These are phyloP conservation scores for Bos javanicus DNA, from an alignment of 2,113 vertebrate genomes.

Conservation along the genomic window DNA sequence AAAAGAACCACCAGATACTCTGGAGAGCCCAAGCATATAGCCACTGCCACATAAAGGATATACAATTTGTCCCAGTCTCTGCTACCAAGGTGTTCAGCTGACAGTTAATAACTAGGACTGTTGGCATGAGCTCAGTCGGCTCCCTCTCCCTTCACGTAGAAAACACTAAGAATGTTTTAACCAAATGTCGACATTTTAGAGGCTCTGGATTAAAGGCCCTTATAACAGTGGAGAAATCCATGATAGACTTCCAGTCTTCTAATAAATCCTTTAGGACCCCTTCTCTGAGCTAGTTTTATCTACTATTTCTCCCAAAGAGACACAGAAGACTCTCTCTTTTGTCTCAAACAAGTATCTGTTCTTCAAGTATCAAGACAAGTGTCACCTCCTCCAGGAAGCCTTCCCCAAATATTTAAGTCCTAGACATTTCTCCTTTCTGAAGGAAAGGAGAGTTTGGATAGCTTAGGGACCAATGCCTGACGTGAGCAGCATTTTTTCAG, in stretches of 20 bases:
- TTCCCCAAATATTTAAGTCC: background rate
- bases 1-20: background rate
- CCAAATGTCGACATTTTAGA: background rate
- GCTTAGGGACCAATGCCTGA: background rate
- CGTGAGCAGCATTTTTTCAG: background rate
- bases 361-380: background rate
- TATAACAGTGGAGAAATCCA: background rate
- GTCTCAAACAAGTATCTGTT: background rate
- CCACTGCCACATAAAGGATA: background rate
- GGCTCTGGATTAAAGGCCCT: background rate
- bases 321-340: background rate
- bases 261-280: background rate
- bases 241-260: background rate
- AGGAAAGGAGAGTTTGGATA: background rate
- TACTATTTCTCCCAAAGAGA: background rate
- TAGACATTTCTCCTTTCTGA: background rate
- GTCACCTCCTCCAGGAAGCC: background rate
- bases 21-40: background rate
- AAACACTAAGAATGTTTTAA: conserved; percentile 15
- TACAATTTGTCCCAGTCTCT: background rate
- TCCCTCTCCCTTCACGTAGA: background rate
- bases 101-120: conserved; percentile 10
- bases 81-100: background rate
- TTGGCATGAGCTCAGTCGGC: background rate
- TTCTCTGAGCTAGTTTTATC: conserved; percentile 11